Base-by-base conservation (phyloP, 1,140 invertebrate genomes). In the Hestina assimilis region DNA sequence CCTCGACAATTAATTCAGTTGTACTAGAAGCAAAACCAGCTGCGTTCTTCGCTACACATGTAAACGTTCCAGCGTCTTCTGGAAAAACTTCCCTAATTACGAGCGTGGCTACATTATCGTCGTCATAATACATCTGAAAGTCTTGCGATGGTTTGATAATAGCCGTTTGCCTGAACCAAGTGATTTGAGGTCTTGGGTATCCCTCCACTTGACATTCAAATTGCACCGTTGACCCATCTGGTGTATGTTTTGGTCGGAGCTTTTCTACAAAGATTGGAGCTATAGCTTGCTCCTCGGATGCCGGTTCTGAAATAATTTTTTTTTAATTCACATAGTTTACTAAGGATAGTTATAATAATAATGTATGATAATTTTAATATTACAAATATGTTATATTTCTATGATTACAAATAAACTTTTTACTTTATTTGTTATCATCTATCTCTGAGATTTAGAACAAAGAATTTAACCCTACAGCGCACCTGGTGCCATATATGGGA, bases 31-130 rank as follows among this genome's bases (percentile, higher is more conserved):
- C 96, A 85, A 96, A 97, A 19, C 98, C 98, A 29, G 95, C 95
- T 2, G 94, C 91, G 81, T 99, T 99, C 79, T 98, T 98, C 8
- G 97, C 96, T 8, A 99, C 95, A 72, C 97, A 98, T 0, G 97
- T 99, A 83, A 98, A 99, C 35, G 94, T 95, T 1, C 97, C 98
- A 1, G 97, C 96, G 87, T 99, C 98, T 91, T 99, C 98, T 0
- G 97, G 96, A 85, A 97, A 98, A 0, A 98, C 96, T 91, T 99
- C 98, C 46, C 94, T 93, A 61, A 99, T 98, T 14, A 98, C 94
- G 12, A 99, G 87, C 2, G 96, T 97, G 0, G 96, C 96, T 0
- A 96, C 95, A 79, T 96, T 97, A 53, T 97, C 95, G 59, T 97
- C 95, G 73, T 96, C 95, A 71, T 97, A 98, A 80, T 94, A 97